Base-by-base conservation (phyloP, 2,113 vertebrate genomes). In the Girardinichthys multiradiatus region DNA sequence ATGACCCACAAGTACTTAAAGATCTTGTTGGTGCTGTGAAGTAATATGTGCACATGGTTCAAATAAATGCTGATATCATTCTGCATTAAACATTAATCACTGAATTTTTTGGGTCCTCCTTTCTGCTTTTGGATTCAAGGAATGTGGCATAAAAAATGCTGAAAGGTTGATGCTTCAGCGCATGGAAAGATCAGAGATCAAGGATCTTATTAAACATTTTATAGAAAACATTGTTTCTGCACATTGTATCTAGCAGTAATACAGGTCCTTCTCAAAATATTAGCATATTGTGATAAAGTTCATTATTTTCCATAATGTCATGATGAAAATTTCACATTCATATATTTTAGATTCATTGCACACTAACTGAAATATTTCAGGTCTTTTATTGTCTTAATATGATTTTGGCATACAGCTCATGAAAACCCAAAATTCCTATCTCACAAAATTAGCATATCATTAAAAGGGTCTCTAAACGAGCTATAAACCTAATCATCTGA, bases 11-110 rank as follows among this genome's bases (percentile, higher is more conserved):
- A 60, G n/a, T 37, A 35, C 54, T 82, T 64, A 17, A 72, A 77
- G 24, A 73, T 61, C 80, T 45, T 74, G 42, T 66, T 76, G 63
- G 74, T 48, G 37, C 14, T 14, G 14, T 21, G 57, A 75, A 67
- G 82, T 54, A 64, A 59, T 29, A 35, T 74, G 31, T 81, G 61
- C 54, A 68, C 4, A 26, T 62, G 58, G 27, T 68, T 51, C 42
- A 59, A 81, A 78, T 6, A 30, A 57, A 70, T 77, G 62, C 72
- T 64, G 58, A 67, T 70, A 59, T 80, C 30, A 68, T 69, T 33
- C 11, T 42, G 67, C n/a, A 63, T 91, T 61, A 70, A 84, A 84
- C 80, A 87, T 87, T 80, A 64, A 89, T 86, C 30, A 51, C 12
- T 27, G 70, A 68, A 35, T 78, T 79, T 69, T 79, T 67, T 74